phyloP scores from a whole-genome alignment of 2,113 vertebrate genomes.

The Meles meles region DNA sequence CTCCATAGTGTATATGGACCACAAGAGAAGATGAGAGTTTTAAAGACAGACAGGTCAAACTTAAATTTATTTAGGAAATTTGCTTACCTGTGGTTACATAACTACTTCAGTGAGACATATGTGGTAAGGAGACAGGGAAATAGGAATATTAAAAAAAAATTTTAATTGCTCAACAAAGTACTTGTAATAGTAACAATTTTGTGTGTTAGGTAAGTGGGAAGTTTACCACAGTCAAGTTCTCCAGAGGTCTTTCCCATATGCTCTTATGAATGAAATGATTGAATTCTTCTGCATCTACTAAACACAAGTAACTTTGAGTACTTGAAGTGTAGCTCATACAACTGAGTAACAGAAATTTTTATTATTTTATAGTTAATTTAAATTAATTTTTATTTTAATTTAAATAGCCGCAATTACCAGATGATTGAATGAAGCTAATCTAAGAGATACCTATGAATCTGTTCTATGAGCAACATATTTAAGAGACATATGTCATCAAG shows the following conservation, averaged over 20 bases:
- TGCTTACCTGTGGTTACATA: not conserved
- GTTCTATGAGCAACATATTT: not conserved
- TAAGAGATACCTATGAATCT: not conserved
- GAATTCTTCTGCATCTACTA: not conserved
- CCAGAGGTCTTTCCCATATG: not conserved
- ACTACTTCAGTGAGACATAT: not conserved
- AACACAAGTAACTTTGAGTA: not conserved
- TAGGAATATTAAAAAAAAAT: not conserved
- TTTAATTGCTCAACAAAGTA: not conserved
- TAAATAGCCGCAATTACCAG: not conserved
- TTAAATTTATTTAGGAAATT: not conserved
- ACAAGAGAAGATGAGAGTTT: not conserved
- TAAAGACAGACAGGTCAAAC: not conserved
- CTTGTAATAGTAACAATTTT: not conserved
- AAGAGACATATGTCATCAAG: not conserved
- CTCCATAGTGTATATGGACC: too few species aligned
- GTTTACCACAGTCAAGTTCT: not conserved
- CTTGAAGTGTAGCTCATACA: not conserved
- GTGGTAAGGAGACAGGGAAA: not conserved
- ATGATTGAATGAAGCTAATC: not conserved
- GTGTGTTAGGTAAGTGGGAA: not conserved
- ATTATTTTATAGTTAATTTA: conserved; percentile 6
- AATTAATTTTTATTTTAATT: conserved; percentile 22
- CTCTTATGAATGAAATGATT: not conserved
- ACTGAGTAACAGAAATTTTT: not conserved